Evolutionary conservation across 2,113 vertebrate species (phyloP), one percentile per base, ranked within the genome.

Genomic region (Orcinus orca): DNA sequence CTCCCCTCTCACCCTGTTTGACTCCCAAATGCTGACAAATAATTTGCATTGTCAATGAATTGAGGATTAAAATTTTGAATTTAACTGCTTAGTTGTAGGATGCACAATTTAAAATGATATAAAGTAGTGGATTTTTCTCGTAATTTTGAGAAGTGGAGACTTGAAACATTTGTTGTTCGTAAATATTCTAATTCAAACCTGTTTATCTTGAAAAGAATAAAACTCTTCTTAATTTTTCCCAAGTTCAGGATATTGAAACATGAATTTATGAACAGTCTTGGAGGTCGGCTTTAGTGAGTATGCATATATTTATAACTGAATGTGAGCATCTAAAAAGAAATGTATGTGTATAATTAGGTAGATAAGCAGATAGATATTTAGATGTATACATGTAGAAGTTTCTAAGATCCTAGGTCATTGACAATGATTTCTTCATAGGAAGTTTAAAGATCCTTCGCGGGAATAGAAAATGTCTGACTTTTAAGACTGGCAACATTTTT

Each of bases 21-120:
- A 97, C 97, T 98, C 98, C 96, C 94, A 98, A 98, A 98, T 93
- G 82, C 74, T 98, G 97, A 79, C 94, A 98, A 98, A 97, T 93
- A 96, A 97, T 88, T 92, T 98, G 91, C 38, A 90, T 97, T 14
- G 9, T 98, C 97, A 97, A 87, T 89, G 88, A 97, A 98, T 5
- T 76, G 68, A 86, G 88, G 84, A 98, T 96, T 98, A 98, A 98
- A 98, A 97, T 63, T 83, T 29, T 97, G 67, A 85, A 97, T 47
- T 97, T 97, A 94, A 97, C 95, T 62, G 36, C 82, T 41, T 93
- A 95, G 81, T 92, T 88, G 86, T 83, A 88, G 73, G 5, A 97
- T 85, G 21, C 47, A 95, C 62, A 63, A 96, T 97, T 97, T 97
- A 97, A 97, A 97, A 70, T 9, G 50, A 90, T 79, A 93, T 65